phyloP scores from a whole-genome alignment of 2,888 invertebrate species.

The Agrotis exclamationis region DNA sequence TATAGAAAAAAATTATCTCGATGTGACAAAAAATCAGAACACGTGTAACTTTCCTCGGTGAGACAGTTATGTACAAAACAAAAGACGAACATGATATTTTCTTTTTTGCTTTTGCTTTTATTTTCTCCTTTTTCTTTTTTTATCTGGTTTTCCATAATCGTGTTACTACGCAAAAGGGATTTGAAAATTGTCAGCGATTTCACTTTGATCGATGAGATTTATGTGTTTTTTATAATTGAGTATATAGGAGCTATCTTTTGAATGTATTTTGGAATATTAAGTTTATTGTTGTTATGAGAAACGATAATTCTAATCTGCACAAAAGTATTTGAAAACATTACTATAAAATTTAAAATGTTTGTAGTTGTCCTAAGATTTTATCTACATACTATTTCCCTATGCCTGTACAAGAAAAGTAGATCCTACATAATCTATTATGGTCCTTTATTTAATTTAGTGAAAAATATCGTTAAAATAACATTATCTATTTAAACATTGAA shows the following conservation, averaged over 20 bases:
- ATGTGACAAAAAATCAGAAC: slow-evolving; percentile 5
- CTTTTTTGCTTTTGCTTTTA: not conserved
- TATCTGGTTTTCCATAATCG: slow-evolving; percentile 18
- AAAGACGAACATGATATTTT: slow-evolving; percentile 42
- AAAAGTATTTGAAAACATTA: not conserved
- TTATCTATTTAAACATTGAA: no score
- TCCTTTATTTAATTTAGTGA: no score
- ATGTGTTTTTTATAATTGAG: slow-evolving; percentile 11
- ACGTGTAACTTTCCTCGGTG: slow-evolving; percentile 8
- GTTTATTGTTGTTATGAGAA: not conserved
- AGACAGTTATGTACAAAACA: slow-evolving; percentile 45
- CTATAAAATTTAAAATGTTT: no score
- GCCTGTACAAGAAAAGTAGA: no score
- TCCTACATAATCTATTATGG: no score
- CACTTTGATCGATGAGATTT: slow-evolving; percentile 28
- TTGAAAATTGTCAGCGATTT: slow-evolving; percentile 25
- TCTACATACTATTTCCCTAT: no score
- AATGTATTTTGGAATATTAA: not conserved
- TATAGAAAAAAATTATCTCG: not conserved
- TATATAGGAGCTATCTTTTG: not conserved
- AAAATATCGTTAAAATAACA: no score
- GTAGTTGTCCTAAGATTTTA: not conserved
- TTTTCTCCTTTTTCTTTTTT: slow-evolving; percentile 6
- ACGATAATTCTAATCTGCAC: no score
- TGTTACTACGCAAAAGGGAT: slow-evolving; percentile 6